A percentile compares a stretch with the other conserved stretches of the same genome.
Conservation (phyloP, 2,113 vertebrate genomes). For the Nestor notabilis region DNA sequence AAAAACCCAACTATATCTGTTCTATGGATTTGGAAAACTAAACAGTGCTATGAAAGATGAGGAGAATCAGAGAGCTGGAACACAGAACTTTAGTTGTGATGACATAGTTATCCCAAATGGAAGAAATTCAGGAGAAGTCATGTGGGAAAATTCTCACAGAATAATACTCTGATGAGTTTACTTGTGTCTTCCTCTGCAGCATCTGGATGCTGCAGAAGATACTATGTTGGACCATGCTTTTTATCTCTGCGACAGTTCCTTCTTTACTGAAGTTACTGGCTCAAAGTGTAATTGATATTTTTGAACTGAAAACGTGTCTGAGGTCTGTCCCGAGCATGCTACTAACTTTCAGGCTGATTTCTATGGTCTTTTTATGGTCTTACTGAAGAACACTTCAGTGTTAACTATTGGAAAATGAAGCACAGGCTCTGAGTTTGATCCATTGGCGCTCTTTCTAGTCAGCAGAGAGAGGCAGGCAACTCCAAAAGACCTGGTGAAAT, state of each 20-base stretch:
- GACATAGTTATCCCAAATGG: background rate
- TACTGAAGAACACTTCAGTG: background rate
- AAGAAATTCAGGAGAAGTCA: background rate
- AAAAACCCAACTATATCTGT: background rate
- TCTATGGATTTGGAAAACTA: background rate
- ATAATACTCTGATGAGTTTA: background rate
- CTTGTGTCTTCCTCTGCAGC: background rate
- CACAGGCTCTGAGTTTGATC: background rate
- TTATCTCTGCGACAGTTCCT: background rate
- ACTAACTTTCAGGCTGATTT: background rate
- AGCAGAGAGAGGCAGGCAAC: background rate
- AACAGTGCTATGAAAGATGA: background rate
- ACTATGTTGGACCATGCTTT: background rate
- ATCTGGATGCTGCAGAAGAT: background rate
- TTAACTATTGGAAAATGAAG: background rate
- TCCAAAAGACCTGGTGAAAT: background rate
- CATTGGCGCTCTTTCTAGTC: background rate
- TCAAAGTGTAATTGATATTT: background rate
- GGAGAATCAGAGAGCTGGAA: background rate
- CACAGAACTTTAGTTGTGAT: background rate
- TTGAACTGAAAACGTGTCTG: background rate
- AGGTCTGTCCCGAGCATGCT: background rate
- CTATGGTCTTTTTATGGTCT: background rate
- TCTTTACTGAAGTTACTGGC: background rate
- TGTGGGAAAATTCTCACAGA: background rate